These are phyloP conservation scores for Ammodytes marinus DNA, from an alignment of 2,113 vertebrate species.

Conservation along the genomic window DNA sequence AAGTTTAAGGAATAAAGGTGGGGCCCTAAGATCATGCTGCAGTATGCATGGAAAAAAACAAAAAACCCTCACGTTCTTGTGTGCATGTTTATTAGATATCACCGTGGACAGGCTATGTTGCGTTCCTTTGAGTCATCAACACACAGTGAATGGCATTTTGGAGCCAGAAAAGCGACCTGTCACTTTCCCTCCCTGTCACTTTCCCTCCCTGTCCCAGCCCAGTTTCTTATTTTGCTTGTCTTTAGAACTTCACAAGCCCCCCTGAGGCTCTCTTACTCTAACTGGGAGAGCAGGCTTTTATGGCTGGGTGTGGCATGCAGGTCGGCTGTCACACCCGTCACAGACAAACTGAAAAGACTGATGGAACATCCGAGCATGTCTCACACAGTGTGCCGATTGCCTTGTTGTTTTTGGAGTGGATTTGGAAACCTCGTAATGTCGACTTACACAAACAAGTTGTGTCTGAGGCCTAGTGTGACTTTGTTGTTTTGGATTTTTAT, in stretches of 20 bases:
- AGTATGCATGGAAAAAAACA: not conserved
- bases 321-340: conserved; percentile 16
- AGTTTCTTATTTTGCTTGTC: not conserved
- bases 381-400: not conserved
- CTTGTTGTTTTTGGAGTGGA: conserved; percentile 10
- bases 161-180: not conserved
- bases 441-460: conserved; percentile 4
- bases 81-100: not conserved
- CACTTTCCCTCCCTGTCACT: not conserved
- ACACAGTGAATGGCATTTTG: not conserved
- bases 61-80: not conserved
- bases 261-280: not conserved
- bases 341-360: not conserved
- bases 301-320: conserved; percentile 19
- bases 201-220: not conserved
- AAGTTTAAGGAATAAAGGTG: not conserved
- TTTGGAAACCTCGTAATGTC: not conserved
- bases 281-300: not conserved
- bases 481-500: conserved; percentile 2
- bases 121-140: not conserved
- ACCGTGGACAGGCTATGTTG: too few species aligned
- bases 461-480: not conserved
- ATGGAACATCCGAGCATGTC: not conserved
- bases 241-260: not conserved
- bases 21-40: not conserved